Conservation (phyloP, 1,140 invertebrate genomes). For the Zaprionus ornatus region DNA sequence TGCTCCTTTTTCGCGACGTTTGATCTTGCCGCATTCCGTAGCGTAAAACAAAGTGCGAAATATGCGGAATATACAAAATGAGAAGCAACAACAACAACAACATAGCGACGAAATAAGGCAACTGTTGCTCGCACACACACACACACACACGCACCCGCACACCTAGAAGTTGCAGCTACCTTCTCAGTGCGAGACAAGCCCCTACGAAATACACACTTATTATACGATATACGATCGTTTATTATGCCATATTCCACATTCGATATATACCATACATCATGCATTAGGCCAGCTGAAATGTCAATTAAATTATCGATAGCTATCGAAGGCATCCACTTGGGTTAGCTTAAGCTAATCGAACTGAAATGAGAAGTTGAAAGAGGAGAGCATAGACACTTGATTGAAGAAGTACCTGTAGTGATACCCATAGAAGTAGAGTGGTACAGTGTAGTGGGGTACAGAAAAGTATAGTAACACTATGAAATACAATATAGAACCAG, state of each 20-base stretch:
- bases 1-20: conserved; percentile 41
- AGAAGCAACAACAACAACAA: conserved; percentile 14
- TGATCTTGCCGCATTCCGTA: conserved; percentile 43
- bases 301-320: neutral
- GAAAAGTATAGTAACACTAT: too few species aligned
- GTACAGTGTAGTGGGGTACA: too few species aligned
- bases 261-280: neutral
- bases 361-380: too few species aligned
- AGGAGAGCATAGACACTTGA: too few species aligned
- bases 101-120: conserved; percentile 20
- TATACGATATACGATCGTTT: neutral
- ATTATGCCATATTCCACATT: neutral
- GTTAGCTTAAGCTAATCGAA: neutral
- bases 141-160: conserved; percentile 8
- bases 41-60: conserved; percentile 7
- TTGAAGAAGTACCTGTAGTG: too few species aligned
- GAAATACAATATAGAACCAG: too few species aligned
- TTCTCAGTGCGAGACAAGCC: conserved; percentile 21
- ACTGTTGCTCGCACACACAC: conserved; percentile 28
- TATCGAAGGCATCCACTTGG: neutral
- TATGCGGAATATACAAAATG: neutral
- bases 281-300: neutral
- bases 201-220: neutral
- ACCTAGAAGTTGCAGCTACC: conserved; percentile 14
- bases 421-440: too few species aligned